Evolutionary conservation across 2,888 invertebrate genomes (phyloP), one percentile per base, ranked within the genome.

Genomic region (Helobdella robusta): DNA sequence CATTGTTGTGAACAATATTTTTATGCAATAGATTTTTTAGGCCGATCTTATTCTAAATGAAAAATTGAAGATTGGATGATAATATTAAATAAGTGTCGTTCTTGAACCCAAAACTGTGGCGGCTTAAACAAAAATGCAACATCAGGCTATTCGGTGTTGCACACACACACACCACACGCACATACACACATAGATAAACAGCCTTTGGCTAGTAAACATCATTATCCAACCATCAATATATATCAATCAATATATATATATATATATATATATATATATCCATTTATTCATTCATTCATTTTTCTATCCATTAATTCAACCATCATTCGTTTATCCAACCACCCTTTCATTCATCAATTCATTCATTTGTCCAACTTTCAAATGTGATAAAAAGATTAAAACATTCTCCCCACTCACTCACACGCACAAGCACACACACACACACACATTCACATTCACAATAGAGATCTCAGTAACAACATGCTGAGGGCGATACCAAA

Each of bases 181-280:
- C 30, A 25, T 3, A n/a, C 52, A 15, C 23, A 18, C 52, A 52
- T 52, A 52, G 8, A 52, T 52, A 52, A 8, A 52, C 20, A 52
- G 8, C 15, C 20, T 11, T 40, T 18, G 11, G 11, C 18, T 18
- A 15, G 11, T 40, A n/a, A n/a, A 11, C 18, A 11, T 40, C 44
- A 15, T 18, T 40, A 11, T 40, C 44, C 18, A 11, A 15, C 44
- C 18, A 11, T 44, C 52, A n/a, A n/a, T n/a, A n/a, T n/a, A n/a
- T n/a, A n/a, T n/a, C n/a, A n/a, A n/a, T 44, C 40, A 58, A 40
- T 64, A 54, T 1, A 64, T 54, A 64, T 64, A 66, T 50, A 36
- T 25, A 66, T 66, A 36, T 25, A 54, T 65, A 46, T 36, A 35
- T 30, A 64, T 56, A 64, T 58, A 64, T 54, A 63, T 58, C 52